Base-by-base conservation (phyloP, 2,888 invertebrate species). In the Itoplectis maculator region DNA sequence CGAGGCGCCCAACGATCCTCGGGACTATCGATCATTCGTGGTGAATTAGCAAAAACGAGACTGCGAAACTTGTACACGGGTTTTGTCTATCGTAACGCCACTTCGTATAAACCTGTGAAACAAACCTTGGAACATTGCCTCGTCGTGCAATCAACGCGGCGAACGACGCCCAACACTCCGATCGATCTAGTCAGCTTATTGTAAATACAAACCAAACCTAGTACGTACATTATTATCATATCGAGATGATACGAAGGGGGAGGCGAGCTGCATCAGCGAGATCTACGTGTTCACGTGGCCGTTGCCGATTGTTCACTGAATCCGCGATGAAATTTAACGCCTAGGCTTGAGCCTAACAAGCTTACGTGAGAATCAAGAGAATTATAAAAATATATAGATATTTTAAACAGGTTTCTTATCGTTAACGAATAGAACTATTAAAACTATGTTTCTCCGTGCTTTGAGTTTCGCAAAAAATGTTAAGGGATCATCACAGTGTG, bases 141-240 rank as follows among this genome's bases (percentile, higher is more conserved):
- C 56, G 40, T 56, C 73, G 61, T 73, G 61, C 35, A 35, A 29
- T n/a, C n/a, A 15, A 9, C 49, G 59, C 56, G 66, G 59, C 56
- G 66, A 54, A 45, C 42, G 37, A 69, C 54, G 29, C 35, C 59
- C 59, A 76, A 42, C 35, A 66, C 9, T n/a, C 49, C 74, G 61
- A 61, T 51, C 66, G 59, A 75, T 76, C 51, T 79, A 72, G 70
- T 79, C 66, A 68, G 79, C 78, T 79, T 84, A 47, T 61, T 73
- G 73, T 73, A 73, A 73, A 73, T 73, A 73, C 35, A 49, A 45
- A n/a, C n/a, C 61, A 35, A 40, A 61, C 35, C 18, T 61, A 61
- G 61, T 37, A 61, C 61, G 47, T 61, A 73, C 37, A 73, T 61
- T 73, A 73, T 72, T 56, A 59, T 73, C 73, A 73, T 73, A 73